These are phyloP conservation scores for Hemiprocne comata DNA, from an alignment of 2,113 vertebrate genomes.

Conservation along the genomic window DNA sequence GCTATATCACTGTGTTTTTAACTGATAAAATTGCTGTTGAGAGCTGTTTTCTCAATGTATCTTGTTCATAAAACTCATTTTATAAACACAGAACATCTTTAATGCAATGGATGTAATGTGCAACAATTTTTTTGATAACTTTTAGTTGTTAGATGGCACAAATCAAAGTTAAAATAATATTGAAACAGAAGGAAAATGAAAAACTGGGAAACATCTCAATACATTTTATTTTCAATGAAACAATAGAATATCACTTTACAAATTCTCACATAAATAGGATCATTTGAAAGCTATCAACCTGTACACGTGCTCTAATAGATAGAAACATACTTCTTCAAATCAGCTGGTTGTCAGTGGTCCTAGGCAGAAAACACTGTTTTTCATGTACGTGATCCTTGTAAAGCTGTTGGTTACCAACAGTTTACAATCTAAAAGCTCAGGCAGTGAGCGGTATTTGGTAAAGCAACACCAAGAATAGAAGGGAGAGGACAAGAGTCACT, in stretches of 20 bases:
- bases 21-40: constrained; percentile 22
- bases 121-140: constrained; percentile 1
- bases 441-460: background rate
- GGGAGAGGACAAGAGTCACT: background rate
- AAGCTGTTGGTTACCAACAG: background rate
- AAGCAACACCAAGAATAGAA: background rate
- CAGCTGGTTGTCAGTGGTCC: background rate
- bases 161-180: constrained; percentile 8
- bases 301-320: background rate
- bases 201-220: background rate
- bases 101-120: background rate
- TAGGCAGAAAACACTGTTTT: background rate
- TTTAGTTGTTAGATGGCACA: background rate
- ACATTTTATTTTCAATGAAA: background rate
- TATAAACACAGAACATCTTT: constrained; percentile 18
- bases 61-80: constrained; percentile 21
- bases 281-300: background rate
- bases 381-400: background rate
- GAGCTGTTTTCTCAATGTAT: constrained; percentile 5
- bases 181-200: background rate
- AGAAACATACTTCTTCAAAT: background rate
- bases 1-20: constrained; percentile 36
- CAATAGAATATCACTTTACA: background rate
- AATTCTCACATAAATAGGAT: background rate
- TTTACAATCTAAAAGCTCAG: background rate